A percentile compares a stretch with the other conserved stretches of the same genome.
phyloP scores from a whole-genome alignment of 1,140 invertebrate species.

The Drepana arcuata region DNA sequence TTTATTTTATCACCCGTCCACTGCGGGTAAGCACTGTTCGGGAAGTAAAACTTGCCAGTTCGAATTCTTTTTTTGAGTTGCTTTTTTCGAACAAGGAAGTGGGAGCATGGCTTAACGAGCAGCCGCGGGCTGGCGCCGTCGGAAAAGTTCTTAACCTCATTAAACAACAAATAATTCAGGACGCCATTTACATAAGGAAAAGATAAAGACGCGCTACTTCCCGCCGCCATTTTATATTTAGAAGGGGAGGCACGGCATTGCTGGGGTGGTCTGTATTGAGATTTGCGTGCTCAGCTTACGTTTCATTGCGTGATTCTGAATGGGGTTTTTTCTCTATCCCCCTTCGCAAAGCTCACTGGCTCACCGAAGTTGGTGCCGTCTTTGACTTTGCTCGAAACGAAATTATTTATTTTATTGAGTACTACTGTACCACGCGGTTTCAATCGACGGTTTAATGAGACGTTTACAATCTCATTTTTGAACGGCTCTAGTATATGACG shows the following conservation, averaged over 20 bases:
- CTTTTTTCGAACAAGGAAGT: slow-evolving; percentile 9
- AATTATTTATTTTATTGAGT: no score
- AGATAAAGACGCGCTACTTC: slow-evolving; percentile 31
- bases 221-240: slow-evolving; percentile 29
- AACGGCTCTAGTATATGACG: no score
- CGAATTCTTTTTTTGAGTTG: no score
- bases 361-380: slow-evolving; percentile 19
- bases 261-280: slow-evolving; percentile 13
- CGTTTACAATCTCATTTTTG: no score
- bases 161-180: slow-evolving; percentile 23
- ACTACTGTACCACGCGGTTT: no score
- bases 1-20: no score
- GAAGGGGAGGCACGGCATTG: slow-evolving; percentile 23
- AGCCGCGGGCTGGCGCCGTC: slow-evolving; percentile 14
- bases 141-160: slow-evolving; percentile 32
- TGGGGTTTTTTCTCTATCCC: slow-evolving; percentile 20
- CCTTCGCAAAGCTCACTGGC: slow-evolving; percentile 12
- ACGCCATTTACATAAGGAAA: slow-evolving; percentile 35
- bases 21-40: no score
- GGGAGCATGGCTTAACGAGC: slow-evolving; percentile 16
- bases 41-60: no score
- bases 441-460: no score
- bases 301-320: slow-evolving; percentile 31
- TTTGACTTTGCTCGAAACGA: slow-evolving; percentile 10
- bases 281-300: slow-evolving; percentile 28